Conservation (phyloP, 2,113 vertebrate genomes). For the Bos javanicus region DNA sequence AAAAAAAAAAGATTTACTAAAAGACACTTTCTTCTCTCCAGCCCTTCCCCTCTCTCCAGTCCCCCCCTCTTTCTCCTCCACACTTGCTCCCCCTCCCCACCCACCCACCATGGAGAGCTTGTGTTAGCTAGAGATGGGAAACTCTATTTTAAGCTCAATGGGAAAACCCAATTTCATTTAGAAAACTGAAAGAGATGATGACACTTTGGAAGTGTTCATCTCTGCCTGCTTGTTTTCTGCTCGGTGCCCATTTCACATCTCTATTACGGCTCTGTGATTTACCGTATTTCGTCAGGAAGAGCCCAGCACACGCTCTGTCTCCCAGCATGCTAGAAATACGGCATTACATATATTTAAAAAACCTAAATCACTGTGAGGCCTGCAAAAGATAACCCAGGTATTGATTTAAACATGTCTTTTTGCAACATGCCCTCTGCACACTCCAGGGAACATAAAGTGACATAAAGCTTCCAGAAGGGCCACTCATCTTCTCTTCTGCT, state of each 20-base stretch:
- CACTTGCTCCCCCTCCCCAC: not conserved
- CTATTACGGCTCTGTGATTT: constrained; percentile 64
- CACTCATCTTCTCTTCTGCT: constrained; percentile 37
- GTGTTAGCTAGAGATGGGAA: not conserved
- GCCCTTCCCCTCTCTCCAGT: not conserved
- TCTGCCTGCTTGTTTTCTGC: constrained; percentile 45
- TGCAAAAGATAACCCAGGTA: constrained; percentile 36
- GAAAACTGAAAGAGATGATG: constrained; percentile 53
- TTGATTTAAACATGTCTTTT: constrained; percentile 66
- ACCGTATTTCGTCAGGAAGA: constrained; percentile 28
- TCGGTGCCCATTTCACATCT: constrained; percentile 49
- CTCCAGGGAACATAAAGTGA: not conserved
- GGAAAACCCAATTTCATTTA: constrained; percentile 23
- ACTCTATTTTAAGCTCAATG: constrained; percentile 23
- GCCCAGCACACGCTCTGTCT: not conserved
- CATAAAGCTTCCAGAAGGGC: constrained; percentile 66
- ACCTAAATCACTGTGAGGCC: constrained; percentile 56
- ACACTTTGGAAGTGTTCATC: constrained; percentile 9
- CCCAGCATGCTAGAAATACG: constrained; percentile 45
- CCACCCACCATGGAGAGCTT: not conserved
- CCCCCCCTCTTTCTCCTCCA: not conserved
- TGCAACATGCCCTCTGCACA: constrained; percentile 36
- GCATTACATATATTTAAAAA: constrained; percentile 63
- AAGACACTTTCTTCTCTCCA: not conserved
- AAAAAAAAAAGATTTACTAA: not conserved